Evolutionary conservation across 64 coral and sea anemone species (phyloP), one percentile per base, ranked within the genome.

Genomic region (Porites lutea): DNA sequence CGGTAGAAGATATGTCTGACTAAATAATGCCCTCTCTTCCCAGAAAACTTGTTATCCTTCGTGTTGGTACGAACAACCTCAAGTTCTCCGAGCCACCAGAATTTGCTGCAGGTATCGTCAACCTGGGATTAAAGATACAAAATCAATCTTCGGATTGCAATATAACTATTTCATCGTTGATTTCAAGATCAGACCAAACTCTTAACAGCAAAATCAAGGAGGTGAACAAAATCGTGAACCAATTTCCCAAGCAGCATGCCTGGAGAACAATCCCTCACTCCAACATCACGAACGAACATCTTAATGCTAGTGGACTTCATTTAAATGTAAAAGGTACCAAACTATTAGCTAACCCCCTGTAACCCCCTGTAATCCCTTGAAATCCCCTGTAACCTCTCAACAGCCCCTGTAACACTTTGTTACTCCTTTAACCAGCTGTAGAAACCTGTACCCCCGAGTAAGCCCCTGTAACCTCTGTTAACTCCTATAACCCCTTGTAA

Each of bases 11-110:
- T 37, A 37, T 37, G 27, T 37, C 83, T 52, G 72, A 85, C 46
- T 75, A 65, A 19, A 8, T 70, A 14, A 65, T 85, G 54, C 83
- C 90, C 44, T 92, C 83, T 49, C 90, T 82, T 21, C 52, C 81
- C 79, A 81, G 90, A 92, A 92, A 74, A 48, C 81, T 72, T 59
- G 74, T 86, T 72, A 92, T 92, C 43, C 82, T 92, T 68, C 90
- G 83, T 79, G 89, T 37, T 37, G 27, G 27, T 37, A 37, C 27
- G 27, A 37, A 37, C 27, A 37, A 37, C 27, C 27, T 37, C 83
- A 92, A 86, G 62, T 48, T 16, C 73, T 79, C 71, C 65, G 81
- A 92, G 65, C 78, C 80, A n/a, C 80, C 61, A 82, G 90, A 92
- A 92, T 86, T 86, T 86, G 81, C 90, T 74, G 90, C 66, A 52